These are phyloP conservation scores for Drosophila athabasca DNA, from an alignment of 1,140 invertebrate species.

Conservation along the genomic window DNA sequence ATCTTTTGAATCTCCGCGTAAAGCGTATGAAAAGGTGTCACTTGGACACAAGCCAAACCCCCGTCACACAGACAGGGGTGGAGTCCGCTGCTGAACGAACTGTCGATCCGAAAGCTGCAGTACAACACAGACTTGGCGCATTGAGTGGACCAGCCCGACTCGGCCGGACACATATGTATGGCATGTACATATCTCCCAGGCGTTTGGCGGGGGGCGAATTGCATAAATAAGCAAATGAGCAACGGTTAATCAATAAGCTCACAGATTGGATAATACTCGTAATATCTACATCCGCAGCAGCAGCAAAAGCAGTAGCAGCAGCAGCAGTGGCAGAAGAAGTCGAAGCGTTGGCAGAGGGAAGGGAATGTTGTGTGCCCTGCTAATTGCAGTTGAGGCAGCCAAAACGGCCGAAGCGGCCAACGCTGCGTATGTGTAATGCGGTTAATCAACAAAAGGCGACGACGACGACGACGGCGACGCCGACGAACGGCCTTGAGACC, in stretches of 20 bases:
- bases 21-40: slow-evolving; percentile 29
- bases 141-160: slow-evolving; percentile 1
- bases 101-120: too few relatives aligned
- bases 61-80: too few relatives aligned
- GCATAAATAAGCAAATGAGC: slow-evolving; percentile 80
- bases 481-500: slow-evolving; percentile 72
- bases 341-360: slow-evolving; percentile 1
- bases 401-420: slow-evolving; percentile 51
- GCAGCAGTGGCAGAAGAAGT: not conserved
- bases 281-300: slow-evolving; percentile 32
- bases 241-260: slow-evolving; percentile 78
- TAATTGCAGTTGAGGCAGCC: slow-evolving; percentile 67
- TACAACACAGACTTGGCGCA: not conserved
- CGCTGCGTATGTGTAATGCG: slow-evolving; percentile 76
- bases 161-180: too few relatives aligned
- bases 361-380: slow-evolving; percentile 64
- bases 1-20: slow-evolving; percentile 1
- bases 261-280: slow-evolving; percentile 71
- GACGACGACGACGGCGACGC: slow-evolving; percentile 16
- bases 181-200: too few relatives aligned
- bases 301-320: not conserved
- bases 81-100: too few relatives aligned
- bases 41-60: slow-evolving; percentile 15
- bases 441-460: slow-evolving; percentile 61
- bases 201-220: slow-evolving; percentile 35